Evolutionary conservation across 2,797 vertebrate species (phyloP).

Genomic region (Myripristis murdjan): DNA sequence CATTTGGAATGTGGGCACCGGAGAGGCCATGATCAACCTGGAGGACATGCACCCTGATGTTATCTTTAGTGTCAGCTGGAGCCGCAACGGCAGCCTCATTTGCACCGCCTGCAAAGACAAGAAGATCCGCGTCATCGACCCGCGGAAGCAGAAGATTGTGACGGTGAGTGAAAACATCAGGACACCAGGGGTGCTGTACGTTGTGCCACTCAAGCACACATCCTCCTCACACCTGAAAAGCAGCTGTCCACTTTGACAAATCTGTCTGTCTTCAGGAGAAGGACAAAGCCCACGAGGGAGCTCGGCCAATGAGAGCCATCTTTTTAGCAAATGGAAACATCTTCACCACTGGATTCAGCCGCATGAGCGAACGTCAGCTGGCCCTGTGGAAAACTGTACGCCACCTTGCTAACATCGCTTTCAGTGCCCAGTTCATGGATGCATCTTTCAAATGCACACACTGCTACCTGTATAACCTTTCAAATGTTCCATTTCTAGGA

Average conservation of each 20-base stretch:
- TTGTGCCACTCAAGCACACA: constrained; percentile 12
- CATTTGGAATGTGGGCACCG: constrained; percentile 98
- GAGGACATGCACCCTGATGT: constrained; percentile 98
- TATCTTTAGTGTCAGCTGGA: constrained; percentile 98
- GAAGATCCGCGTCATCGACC: constrained; percentile 96
- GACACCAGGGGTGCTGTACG: background rate
- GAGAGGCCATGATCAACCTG: constrained; percentile 93
- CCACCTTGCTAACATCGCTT: constrained; percentile 14
- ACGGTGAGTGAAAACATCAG: constrained; percentile 84
- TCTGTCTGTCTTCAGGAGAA: constrained; percentile 90
- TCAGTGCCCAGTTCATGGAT: constrained; percentile 13
- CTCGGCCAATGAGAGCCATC: constrained; percentile 96
- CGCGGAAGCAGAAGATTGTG: constrained; percentile 92
- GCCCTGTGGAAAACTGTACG: constrained; percentile 97
- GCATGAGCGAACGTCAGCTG: constrained; percentile 98
- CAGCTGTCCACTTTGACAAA: constrained; percentile 40
- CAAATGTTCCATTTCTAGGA: constrained; percentile 84
- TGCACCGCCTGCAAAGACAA: constrained; percentile 99
- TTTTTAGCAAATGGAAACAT: constrained; percentile 96
- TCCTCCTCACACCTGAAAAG: background rate
- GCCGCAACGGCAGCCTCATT: constrained; percentile 94
- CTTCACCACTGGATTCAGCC: constrained; percentile 99
- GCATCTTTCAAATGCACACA: constrained; percentile 1
- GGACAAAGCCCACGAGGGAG: constrained; percentile 97
- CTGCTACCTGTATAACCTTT: background rate